Evolutionary conservation across 1,140 invertebrate genomes (phyloP).

Genomic region (Palaemon carinicauda): DNA sequence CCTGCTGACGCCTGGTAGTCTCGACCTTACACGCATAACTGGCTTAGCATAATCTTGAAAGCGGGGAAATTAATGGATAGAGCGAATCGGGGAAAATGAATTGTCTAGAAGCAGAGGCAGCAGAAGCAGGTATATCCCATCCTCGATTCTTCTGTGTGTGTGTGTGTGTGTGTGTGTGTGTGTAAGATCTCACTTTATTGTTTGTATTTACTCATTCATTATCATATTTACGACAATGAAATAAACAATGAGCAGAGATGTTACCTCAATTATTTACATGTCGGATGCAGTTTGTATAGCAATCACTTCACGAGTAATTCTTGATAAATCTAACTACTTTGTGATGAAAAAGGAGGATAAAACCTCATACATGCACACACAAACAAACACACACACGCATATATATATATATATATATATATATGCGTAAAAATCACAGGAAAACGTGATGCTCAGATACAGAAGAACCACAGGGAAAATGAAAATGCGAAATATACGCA

Average conservation of each 20-base stretch:
- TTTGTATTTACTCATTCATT: background rate
- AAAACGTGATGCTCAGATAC: too few species aligned
- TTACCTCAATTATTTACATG: too few species aligned
- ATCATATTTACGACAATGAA: too few species aligned
- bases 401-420: background rate
- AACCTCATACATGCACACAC: background rate
- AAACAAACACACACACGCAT: background rate
- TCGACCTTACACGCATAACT: background rate
- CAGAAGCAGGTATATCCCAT: background rate
- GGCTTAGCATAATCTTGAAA: background rate
- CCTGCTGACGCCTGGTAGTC: background rate
- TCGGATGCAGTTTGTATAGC: too few species aligned
- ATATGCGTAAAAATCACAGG: too few species aligned
- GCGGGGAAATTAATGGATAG: conserved; percentile 17
- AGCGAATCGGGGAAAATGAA: conserved; percentile 37
- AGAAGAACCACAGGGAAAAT: too few species aligned
- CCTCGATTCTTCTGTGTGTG: background rate
- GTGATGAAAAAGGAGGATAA: too few species aligned
- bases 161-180: background rate
- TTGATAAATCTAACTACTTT: too few species aligned
- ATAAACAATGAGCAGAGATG: too few species aligned
- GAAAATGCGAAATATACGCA: too few species aligned
- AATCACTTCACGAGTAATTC: too few species aligned
- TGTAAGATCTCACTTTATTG: background rate
- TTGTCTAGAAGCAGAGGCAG: background rate